Evolutionary conservation across 2,888 invertebrate species (phyloP), one percentile per base, ranked within the genome.

Genomic region (Spilarctia lutea): DNA sequence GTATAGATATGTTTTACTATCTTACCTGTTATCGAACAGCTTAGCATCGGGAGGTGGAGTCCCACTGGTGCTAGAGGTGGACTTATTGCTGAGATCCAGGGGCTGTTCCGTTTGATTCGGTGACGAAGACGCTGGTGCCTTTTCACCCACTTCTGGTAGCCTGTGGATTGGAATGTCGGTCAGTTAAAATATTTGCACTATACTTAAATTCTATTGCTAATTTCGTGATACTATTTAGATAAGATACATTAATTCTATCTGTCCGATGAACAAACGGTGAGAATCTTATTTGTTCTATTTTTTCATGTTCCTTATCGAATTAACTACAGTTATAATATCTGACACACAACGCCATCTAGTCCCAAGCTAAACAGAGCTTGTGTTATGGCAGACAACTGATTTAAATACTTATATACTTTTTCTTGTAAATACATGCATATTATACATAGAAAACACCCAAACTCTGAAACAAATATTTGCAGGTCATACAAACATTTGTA

Each of bases 1-100:
- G n/a, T n/a, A n/a, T n/a, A n/a, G n/a, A n/a, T n/a, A n/a, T n/a
- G n/a, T n/a, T n/a, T n/a, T n/a, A n/a, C 2, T 16, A 33, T 20
- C 85, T 90, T 77, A 97, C 98, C 97, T 96, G 82, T 97, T 97
- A 93, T 97, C 97, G 87, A 97, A 96, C 89, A 96, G 97, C 93
- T 97, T 97, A 85, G 93, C 91, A 77, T 97, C 97, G 10, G 95
- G 95, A 0, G 96, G 96, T 20, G 96, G 96, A 0, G 95, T 96
- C 0, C 95, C 96, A 39, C 94, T 94, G 77, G 95, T 94, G 86
- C 94, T 94, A 86, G 96, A 96, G 81, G 96, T 97, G 88, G 96
- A 97, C 96, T 97, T 98, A 90, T 98, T 97, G 96, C 98, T 98
- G 90, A 98, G 97, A 96, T 98, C 98, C 88, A 98, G 96, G 33